Conservation (phyloP, 2,888 invertebrate species). For the Drosophila falleni region DNA sequence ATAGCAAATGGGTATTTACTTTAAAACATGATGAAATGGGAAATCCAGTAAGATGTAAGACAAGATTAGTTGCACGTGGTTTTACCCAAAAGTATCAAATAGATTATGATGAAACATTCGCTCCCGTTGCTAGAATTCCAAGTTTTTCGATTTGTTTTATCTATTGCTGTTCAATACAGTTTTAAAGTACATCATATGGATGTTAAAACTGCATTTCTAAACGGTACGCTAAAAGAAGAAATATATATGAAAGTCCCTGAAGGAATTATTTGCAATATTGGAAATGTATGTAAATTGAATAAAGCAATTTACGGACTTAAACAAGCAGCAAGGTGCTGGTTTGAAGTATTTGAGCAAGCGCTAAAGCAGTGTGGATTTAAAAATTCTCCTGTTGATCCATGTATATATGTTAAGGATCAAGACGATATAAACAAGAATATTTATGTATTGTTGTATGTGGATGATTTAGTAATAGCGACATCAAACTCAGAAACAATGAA, state of each 20-base stretch:
- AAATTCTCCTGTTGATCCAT: no score
- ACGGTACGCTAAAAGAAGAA: constrained; percentile 1
- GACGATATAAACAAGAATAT: no score
- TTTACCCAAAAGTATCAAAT: constrained; percentile 41
- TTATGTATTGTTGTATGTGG: no score
- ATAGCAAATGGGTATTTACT: constrained; percentile 61
- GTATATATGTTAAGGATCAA: no score
- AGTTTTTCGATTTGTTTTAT: constrained; percentile 28
- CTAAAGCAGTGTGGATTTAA: no score
- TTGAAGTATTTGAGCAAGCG: constrained; percentile 16
- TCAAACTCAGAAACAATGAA: no score
- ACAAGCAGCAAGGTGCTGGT: constrained; percentile 38
- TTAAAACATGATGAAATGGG: constrained; percentile 50
- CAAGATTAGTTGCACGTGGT: constrained; percentile 43
- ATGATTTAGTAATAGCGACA: no score
- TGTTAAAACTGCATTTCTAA: neutral
- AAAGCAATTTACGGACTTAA: constrained; percentile 59
- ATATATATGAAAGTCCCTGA: constrained; percentile 25
- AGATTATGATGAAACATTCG: constrained; percentile 45
- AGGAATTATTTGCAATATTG: constrained; percentile 25
- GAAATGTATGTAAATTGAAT: constrained; percentile 31
- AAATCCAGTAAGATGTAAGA: constrained; percentile 16
- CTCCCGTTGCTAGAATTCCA: constrained; percentile 50
- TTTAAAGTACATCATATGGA: constrained; percentile 5
- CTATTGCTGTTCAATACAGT: constrained; percentile 14